Base-by-base conservation (phyloP, 2,888 invertebrate species). In the Kuschelorhynchus macadamiae region DNA sequence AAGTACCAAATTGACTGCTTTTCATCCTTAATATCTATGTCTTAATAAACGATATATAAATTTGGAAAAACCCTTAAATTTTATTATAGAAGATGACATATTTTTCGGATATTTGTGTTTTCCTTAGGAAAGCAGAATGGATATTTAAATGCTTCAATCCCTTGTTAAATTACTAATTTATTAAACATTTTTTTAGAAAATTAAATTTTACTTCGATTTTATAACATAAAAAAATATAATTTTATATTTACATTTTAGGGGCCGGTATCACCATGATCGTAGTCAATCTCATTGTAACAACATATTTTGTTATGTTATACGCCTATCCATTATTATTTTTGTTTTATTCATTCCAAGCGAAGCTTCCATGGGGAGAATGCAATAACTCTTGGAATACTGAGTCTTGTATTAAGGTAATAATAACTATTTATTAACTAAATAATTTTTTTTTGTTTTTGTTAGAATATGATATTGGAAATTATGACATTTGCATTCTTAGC, bases 261-360 rank as follows among this genome's bases (percentile, higher is more conserved):
- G 92, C 94, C 11, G 96, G 96, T 1, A 93, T 92, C 77, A 93
- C 95, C 0, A 91, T 92, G 25, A 87, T 94, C 1, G 83, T 95
- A 56, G 88, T 95, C 72, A 95, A 96, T 73, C 84, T 92, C 60
- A 91, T 95, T 83, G 90, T 92, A 61, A 91, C 92, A 59, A 88
- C 89, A 71, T 96, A 95, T 83, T 96, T 95, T 84, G 92, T 94
- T 63, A 90, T 94, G 0, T 90, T 96, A 44, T 89, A 95, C 80
- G 88, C 95, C 0, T 96, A 95, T 87, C 94, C 95, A 0, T 80
- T 96, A 44, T 88, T 92, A 73, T 96, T 94, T 84, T 85, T 96
- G 32, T 88, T 88, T 74, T 90, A 91, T 81, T 91, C 92, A 12
- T 87, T 93, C 72, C 85, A 83, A 59, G 81, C 85, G 18, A 87